Evolutionary conservation across 2,113 vertebrate genomes (phyloP).

Genomic region (Scortum barcoo): DNA sequence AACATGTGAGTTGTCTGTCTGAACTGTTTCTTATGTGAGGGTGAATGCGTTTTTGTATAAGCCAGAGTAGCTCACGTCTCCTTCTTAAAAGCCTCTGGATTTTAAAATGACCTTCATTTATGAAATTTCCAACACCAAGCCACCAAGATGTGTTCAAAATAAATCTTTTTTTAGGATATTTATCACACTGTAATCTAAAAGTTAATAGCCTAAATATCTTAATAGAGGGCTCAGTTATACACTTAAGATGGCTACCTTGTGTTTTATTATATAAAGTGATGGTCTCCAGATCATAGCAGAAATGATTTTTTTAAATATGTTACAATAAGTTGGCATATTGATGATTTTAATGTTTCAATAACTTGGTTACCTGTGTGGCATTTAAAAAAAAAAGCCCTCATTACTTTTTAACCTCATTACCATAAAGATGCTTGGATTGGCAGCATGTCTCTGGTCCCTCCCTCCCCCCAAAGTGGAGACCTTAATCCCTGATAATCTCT

Average conservation of each 20-base stretch:
- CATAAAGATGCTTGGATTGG: background rate
- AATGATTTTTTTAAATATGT: background rate
- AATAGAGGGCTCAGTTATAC: background rate
- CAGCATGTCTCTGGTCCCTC: constrained; percentile 39
- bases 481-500: constrained; percentile 83
- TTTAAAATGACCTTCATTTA: background rate
- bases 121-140: background rate
- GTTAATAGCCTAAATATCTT: background rate
- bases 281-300: background rate
- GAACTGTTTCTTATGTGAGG: background rate
- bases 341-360: background rate
- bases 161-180: background rate
- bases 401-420: background rate
- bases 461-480: constrained; percentile 48
- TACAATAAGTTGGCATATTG: background rate
- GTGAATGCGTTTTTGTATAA: background rate
- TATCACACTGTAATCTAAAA: background rate
- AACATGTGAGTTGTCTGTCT: background rate
- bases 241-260: background rate
- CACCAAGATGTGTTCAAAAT: background rate
- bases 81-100: background rate
- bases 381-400: background rate
- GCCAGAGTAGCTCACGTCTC: background rate
- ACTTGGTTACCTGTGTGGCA: background rate
- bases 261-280: background rate